Base-by-base conservation (phyloP, 2,797 vertebrate species). In the Eulemur mongoz region DNA sequence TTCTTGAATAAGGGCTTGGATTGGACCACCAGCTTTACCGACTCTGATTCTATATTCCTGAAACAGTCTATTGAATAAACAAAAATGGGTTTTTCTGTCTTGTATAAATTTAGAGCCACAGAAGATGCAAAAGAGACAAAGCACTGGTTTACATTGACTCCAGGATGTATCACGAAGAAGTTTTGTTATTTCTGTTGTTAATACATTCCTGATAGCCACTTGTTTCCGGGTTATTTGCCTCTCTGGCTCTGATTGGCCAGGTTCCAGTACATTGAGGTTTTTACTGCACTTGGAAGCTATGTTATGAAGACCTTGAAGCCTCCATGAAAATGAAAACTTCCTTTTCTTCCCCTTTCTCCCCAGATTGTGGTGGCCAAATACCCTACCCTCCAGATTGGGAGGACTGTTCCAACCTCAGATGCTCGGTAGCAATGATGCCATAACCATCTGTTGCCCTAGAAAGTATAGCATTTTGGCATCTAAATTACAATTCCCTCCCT, bases 311-410 rank as follows among this genome's bases (percentile, higher is more conserved):
- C 91, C 96, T 93, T 95, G 94, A 95, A 88, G 79, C 70, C 94
- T 94, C 93, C 59, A 82, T n/a, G 72, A 87, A 97, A 97, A 96
- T 69, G 94, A 96, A 97, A 94, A 95, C 89, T 97, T 97, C 95
- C 97, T 91, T 70, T 95, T 48, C 72, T 87, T 63, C 61, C 65
- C 81, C 57, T 67, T 88, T 78, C 43, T 63, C 50, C 48, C 52
- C 38, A n/a, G 67, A 91, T 45, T 17, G 65, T 67, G 89, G 38
- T 59, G 43, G 78, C 57, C 95, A 94, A 90, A 70, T 17, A 67
- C 35, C 43, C 43, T 11, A 43, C 43, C 23, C 63, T 30, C n/a
- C 15, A 2, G 57, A 32, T 43, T 4, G 17, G 23, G 32, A 76
- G 48, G 67, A 7, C 40, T 14, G 3, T 65, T 27, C 45, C 61